Evolutionary conservation across 2,113 vertebrate genomes (phyloP).

Genomic region (Charina bottae): DNA sequence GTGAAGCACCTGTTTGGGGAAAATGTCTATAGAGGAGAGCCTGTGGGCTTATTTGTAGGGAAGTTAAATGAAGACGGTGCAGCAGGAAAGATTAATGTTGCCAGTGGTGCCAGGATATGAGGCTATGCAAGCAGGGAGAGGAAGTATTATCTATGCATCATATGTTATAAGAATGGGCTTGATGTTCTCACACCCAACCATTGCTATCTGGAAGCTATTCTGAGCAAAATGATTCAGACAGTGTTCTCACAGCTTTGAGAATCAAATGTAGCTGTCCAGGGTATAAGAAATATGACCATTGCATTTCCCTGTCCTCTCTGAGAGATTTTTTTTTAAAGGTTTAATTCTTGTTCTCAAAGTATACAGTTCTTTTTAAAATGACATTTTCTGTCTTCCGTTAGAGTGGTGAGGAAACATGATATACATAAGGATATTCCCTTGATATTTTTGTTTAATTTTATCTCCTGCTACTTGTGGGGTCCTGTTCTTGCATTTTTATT

Average conservation of each 20-base stretch:
- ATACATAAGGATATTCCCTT: neutral
- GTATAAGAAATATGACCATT: slow-evolving; percentile 48
- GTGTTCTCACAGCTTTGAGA: slow-evolving; percentile 60
- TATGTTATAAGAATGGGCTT: slow-evolving; percentile 57
- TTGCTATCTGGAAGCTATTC: slow-evolving; percentile 70
- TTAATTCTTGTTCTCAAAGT: slow-evolving; percentile 48
- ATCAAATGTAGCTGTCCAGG: slow-evolving; percentile 33
- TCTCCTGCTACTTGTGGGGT: neutral
- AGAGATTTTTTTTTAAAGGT: slow-evolving; percentile 25
- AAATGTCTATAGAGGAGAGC: neutral
- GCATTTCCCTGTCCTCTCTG: slow-evolving; percentile 36
- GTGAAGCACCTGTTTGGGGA: neutral
- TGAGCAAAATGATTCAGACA: slow-evolving; percentile 56
- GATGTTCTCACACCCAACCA: slow-evolving; percentile 65
- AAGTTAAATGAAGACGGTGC: slow-evolving; percentile 38
- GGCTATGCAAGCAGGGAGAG: slow-evolving; percentile 42
- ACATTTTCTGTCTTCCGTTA: slow-evolving; percentile 4
- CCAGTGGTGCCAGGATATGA: slow-evolving; percentile 47
- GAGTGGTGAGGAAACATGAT: neutral
- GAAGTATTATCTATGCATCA: slow-evolving; percentile 56
- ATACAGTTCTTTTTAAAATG: slow-evolving; percentile 19
- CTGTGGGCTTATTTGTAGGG: slow-evolving; percentile 15
- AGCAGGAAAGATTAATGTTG: neutral
- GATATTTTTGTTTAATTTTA: slow-evolving; percentile 20
- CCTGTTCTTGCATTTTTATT: neutral